Evolutionary conservation across 2,888 invertebrate genomes (phyloP).

Genomic region (Ennomos fuscantarius): DNA sequence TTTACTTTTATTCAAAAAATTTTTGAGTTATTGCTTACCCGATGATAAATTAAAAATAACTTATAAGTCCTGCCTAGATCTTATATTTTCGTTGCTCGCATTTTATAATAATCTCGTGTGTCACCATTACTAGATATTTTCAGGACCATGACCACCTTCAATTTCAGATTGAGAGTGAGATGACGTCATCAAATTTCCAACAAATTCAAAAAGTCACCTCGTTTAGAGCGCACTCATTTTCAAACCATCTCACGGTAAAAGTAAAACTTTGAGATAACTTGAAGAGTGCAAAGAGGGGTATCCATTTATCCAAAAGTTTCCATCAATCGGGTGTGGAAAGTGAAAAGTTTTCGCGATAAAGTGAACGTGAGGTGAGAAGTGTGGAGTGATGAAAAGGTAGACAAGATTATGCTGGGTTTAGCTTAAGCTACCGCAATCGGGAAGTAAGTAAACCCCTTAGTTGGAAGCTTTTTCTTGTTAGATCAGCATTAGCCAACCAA

Average conservation of each 20-base stretch:
- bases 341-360: slow-evolving; percentile 62
- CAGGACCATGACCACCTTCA: not conserved
- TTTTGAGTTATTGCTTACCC: too few species aligned
- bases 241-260: slow-evolving; percentile 38
- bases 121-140: not conserved
- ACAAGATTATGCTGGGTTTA: slow-evolving; percentile 26
- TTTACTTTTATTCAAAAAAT: too few species aligned
- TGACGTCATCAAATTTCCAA: slow-evolving; percentile 32
- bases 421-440: too few species aligned
- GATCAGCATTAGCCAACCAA: too few species aligned
- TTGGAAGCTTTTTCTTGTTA: too few species aligned
- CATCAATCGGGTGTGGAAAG: slow-evolving; percentile 67
- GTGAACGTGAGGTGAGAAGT: slow-evolving; percentile 53
- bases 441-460: too few species aligned
- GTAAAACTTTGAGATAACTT: slow-evolving; percentile 42
- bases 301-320: slow-evolving; percentile 50
- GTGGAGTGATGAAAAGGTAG: slow-evolving; percentile 34
- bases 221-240: slow-evolving; percentile 33
- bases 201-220: slow-evolving; percentile 27
- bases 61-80: too few species aligned
- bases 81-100: too few species aligned
- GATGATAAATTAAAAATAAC: too few species aligned
- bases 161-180: slow-evolving; percentile 14
- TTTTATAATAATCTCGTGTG: too few species aligned
- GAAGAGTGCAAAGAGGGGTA: slow-evolving; percentile 45